A percentile compares a stretch with the other conserved stretches of the same genome.
phyloP scores from a whole-genome alignment of 2,888 invertebrate species.

The Tetrapedia diversipes region DNA sequence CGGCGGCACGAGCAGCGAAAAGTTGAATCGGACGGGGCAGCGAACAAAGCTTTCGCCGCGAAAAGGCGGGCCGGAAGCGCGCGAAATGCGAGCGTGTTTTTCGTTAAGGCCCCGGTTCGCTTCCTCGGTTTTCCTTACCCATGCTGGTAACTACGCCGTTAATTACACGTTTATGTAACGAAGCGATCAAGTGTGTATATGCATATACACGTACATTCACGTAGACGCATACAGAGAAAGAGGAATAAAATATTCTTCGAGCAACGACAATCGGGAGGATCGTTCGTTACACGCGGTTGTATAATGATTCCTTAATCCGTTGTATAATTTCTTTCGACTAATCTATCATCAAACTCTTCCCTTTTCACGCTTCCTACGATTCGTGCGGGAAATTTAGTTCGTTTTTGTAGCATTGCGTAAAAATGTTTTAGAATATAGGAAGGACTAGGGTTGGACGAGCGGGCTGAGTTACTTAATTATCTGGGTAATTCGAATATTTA shows the following conservation, averaged over 20 bases:
- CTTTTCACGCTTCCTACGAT: slow-evolving; percentile 18
- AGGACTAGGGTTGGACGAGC: no score
- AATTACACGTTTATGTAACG: slow-evolving; percentile 53
- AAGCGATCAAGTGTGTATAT: slow-evolving; percentile 16
- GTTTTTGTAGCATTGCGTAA: slow-evolving; percentile 15
- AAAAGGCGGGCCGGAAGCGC: slow-evolving; percentile 15
- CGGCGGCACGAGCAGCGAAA: not conserved
- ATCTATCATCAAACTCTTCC: slow-evolving; percentile 2
- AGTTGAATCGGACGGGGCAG: slow-evolving; percentile 2
- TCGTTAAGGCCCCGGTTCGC: not conserved
- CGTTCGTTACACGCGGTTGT: slow-evolving; percentile 10
- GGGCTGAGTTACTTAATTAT: no score
- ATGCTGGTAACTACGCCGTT: slow-evolving; percentile 17
- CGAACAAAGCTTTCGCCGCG: slow-evolving; percentile 25
- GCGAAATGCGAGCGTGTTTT: slow-evolving; percentile 18
- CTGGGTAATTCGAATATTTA: no score
- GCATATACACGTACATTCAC: not conserved
- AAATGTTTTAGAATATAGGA: no score
- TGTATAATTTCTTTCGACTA: slow-evolving; percentile 18
- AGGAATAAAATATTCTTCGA: slow-evolving; percentile 23
- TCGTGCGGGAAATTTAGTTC: slow-evolving; percentile 5
- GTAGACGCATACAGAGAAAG: not conserved
- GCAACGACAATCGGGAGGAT: slow-evolving; percentile 30
- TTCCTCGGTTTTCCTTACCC: slow-evolving; percentile 42
- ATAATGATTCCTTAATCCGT: slow-evolving; percentile 21